Evolutionary conservation across 2,888 invertebrate species (phyloP).

Genomic region (Agrotis puta): DNA sequence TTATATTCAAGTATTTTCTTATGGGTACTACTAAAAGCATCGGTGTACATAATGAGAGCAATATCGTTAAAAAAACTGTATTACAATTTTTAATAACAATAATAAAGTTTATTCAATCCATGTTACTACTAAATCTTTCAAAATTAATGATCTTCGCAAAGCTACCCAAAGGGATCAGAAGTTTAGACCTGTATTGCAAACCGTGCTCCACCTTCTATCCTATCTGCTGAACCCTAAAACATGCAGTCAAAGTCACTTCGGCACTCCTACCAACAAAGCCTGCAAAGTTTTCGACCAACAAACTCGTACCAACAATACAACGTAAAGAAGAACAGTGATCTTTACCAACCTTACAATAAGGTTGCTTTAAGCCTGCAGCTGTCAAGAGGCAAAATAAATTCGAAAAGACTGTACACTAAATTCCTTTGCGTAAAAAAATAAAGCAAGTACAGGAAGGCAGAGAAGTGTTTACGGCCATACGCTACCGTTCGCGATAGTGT

Average conservation of each 20-base stretch:
- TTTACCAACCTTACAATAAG: neutral
- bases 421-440: slow-evolving; percentile 70
- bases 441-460: slow-evolving; percentile 78
- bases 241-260: neutral
- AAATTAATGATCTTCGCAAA: too few relatives aligned
- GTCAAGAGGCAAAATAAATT: neutral
- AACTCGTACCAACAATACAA: neutral
- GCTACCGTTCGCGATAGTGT: slow-evolving; percentile 67
- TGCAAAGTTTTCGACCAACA: too few relatives aligned
- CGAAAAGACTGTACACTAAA: slow-evolving; percentile 58
- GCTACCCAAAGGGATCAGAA: neutral
- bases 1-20: too few relatives aligned
- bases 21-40: too few relatives aligned
- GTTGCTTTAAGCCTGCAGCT: neutral
- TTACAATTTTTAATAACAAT: too few relatives aligned
- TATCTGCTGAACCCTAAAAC: neutral
- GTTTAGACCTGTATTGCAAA: neutral
- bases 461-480: slow-evolving; percentile 85
- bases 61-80: too few relatives aligned
- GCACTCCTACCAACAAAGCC: neutral
- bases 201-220: too few relatives aligned
- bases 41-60: too few relatives aligned
- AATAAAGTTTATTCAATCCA: too few relatives aligned
- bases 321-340: neutral
- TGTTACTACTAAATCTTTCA: too few relatives aligned